These are phyloP conservation scores for Copidosoma floridanum DNA, from an alignment of 1,140 invertebrate genomes.

Conservation along the genomic window DNA sequence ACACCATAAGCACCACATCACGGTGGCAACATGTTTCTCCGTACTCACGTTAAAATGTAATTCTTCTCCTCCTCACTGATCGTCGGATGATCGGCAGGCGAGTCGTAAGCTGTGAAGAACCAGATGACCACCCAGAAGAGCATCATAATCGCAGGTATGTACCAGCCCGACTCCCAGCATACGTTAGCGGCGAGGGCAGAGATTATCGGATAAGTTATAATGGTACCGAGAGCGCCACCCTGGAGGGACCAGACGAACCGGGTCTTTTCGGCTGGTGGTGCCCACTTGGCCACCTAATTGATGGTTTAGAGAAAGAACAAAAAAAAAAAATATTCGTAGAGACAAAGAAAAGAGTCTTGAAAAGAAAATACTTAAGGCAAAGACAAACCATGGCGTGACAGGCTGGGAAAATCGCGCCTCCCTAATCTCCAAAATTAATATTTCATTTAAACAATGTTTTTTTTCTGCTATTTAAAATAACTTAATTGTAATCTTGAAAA, in stretches of 20 bases:
- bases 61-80: constrained; percentile 72
- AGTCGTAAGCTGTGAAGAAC: constrained; percentile 65
- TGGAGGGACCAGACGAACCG: constrained; percentile 69
- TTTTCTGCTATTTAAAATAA: too few relatives aligned
- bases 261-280: constrained; percentile 68
- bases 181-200: constrained; percentile 62
- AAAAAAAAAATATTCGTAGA: too few relatives aligned
- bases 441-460: too few relatives aligned
- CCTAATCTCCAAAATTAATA: too few relatives aligned
- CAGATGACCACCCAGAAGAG: constrained; percentile 62
- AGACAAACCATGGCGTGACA: constrained; percentile 66
- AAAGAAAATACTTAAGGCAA: too few relatives aligned
- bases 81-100: constrained; percentile 69
- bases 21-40: too few relatives aligned
- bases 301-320: too few relatives aligned
- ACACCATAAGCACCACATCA: neutral
- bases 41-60: constrained; percentile 65
- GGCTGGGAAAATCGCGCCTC: constrained; percentile 66
- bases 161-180: constrained; percentile 73
- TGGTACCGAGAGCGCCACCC: constrained; percentile 73
- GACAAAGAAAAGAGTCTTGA: too few relatives aligned
- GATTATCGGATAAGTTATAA: constrained; percentile 70
- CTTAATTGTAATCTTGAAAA: too few relatives aligned
- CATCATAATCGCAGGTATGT: constrained; percentile 64
- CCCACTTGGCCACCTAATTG: constrained; percentile 71